These are phyloP conservation scores for Nineta flava DNA, from an alignment of 2,888 invertebrate species.

Conservation along the genomic window DNA sequence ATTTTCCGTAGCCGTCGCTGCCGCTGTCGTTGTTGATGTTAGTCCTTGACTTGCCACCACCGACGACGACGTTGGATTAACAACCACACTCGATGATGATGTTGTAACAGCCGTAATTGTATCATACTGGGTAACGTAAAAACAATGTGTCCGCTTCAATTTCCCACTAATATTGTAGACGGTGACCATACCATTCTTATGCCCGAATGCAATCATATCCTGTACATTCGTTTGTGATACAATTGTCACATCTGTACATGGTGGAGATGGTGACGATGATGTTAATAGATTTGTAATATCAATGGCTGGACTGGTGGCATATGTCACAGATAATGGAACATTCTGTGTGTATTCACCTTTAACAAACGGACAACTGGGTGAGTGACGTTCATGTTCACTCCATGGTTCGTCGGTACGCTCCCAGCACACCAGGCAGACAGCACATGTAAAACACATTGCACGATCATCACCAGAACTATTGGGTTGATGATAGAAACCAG, in stretches of 20 bases:
- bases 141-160: slow-evolving; percentile 49
- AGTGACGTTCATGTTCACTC: slow-evolving; percentile 93
- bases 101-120: slow-evolving; percentile 11
- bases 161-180: slow-evolving; percentile 75
- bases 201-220: slow-evolving; percentile 39
- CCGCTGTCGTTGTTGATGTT: slow-evolving; percentile 6
- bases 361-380: slow-evolving; percentile 85
- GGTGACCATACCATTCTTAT: slow-evolving; percentile 48
- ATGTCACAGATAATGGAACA: slow-evolving; percentile 74
- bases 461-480: slow-evolving; percentile 80
- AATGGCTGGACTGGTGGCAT: slow-evolving; percentile 63
- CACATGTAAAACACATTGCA: slow-evolving; percentile 92
- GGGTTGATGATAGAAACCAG: slow-evolving; percentile 92
- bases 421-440: slow-evolving; percentile 90
- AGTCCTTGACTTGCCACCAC: slow-evolving; percentile 27
- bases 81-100: background rate
- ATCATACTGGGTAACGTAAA: slow-evolving; percentile 30
- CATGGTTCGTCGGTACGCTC: slow-evolving; percentile 94
- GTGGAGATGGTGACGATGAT: slow-evolving; percentile 24
- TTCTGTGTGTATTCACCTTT: slow-evolving; percentile 91
- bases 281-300: slow-evolving; percentile 19
- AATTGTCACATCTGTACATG: slow-evolving; percentile 27
- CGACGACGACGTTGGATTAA: slow-evolving; percentile 21
- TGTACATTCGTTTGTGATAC: slow-evolving; percentile 45
- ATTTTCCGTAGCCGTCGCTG: slow-evolving; percentile 23